Base-by-base conservation (phyloP, 2,797 vertebrate genomes). In the Carduelis carduelis region DNA sequence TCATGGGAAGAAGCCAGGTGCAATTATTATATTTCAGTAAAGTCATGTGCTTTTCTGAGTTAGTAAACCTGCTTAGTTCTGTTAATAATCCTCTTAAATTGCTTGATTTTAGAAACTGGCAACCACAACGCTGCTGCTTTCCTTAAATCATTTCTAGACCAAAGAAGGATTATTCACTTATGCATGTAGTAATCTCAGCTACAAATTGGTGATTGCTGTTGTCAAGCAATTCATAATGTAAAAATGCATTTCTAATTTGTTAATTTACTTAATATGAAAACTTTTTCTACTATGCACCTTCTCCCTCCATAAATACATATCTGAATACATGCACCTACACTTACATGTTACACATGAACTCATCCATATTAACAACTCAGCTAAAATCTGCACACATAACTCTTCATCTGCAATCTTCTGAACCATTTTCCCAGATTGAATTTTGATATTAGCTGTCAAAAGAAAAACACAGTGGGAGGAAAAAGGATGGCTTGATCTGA, bases 151-250 rank as follows among this genome's bases (percentile, higher is more conserved):
- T 52, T 57, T 59, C 18, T 49, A 83, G 52, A 83, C 8, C 26
- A 78, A 66, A 70, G 41, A 8, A 66, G 23, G 34, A 43, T 70
- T 11, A 44, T 34, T 53, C 46, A 60, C 3, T 72, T 44, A 53
- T 0, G 2, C 10, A 14, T 0, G 0, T 6, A 78, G 30, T 43
- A 55, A 26, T 63, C 37, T 79, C 44, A 87, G 46, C 26, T 63
- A 32, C 22, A 46, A 37, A 3, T 3, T 44, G 11, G 12, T 91
- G 34, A 71, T 44, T 56, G 12, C 6, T 78, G 4, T 39, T 78
- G 17, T 47, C 14, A 41, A 37, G 30, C 4, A 56, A 20, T 32
- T 6, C 17, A 81, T 21, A 47, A 22, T 21, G 27, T 0, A 56
- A 63, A 60, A 59, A 16, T 21, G 34, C 16, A 30, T 34, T 71